Conservation (phyloP, 1,140 invertebrate species). For the Drosophila pectinifera region DNA sequence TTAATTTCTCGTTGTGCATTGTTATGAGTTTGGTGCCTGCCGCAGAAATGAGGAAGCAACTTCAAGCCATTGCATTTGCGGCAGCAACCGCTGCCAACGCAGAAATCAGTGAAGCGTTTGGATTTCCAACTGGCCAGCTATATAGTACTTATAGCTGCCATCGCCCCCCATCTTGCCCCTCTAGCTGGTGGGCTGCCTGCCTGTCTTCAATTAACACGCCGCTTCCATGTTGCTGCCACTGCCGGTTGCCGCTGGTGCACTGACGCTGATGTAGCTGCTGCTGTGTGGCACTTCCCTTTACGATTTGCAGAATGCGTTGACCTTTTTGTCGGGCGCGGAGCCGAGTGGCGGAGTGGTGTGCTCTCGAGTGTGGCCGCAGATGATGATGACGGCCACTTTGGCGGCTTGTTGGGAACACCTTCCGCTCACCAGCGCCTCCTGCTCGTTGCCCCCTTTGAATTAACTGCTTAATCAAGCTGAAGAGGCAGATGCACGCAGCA, state of each 20-base stretch:
- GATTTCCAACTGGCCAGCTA: slow-evolving; percentile 62
- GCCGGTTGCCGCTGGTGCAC: slow-evolving; percentile 15
- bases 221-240: slow-evolving; percentile 59
- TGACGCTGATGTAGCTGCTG: slow-evolving; percentile 44
- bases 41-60: slow-evolving; percentile 74
- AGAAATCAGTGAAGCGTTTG: slow-evolving; percentile 77
- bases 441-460: slow-evolving; percentile 52
- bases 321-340: slow-evolving; percentile 49
- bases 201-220: slow-evolving; percentile 81
- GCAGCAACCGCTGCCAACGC: slow-evolving; percentile 52
- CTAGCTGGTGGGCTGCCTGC: slow-evolving; percentile 44
- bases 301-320: slow-evolving; percentile 73
- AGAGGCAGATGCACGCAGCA: slow-evolving; percentile 25
- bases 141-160: slow-evolving; percentile 11
- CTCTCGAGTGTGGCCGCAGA: slow-evolving; percentile 76
- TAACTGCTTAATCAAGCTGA: slow-evolving; percentile 79
- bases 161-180: slow-evolving; percentile 20
- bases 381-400: slow-evolving; percentile 69
- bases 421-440: slow-evolving; percentile 20
- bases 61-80: slow-evolving; percentile 43
- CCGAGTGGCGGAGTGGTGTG: slow-evolving; percentile 50
- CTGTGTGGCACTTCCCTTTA: slow-evolving; percentile 80
- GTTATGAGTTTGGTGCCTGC: slow-evolving; percentile 68
- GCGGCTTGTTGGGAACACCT: slow-evolving; percentile 72
- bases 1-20: slow-evolving; percentile 35